Evolutionary conservation across 2,113 vertebrate genomes (phyloP), one percentile per base, ranked within the genome.

Genomic region (Mohoua ochrocephala): DNA sequence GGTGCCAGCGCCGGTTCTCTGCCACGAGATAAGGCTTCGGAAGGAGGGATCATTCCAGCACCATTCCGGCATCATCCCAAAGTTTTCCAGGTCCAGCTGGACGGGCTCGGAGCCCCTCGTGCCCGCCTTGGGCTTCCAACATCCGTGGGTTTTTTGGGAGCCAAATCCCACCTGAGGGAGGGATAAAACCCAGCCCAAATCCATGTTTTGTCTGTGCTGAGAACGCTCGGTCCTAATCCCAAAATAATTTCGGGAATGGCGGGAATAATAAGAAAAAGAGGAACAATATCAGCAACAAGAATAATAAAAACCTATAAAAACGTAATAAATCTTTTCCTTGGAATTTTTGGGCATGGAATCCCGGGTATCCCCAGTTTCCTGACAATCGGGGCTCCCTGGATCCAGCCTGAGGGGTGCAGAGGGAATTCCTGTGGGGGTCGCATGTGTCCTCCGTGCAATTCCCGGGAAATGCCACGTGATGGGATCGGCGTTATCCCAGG

Each of bases 361-460:
- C 22, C 16, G 11, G 22, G 17, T 11, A 37, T 6, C 4, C 10
- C 2, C 5, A 10, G 6, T 47, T 50, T 42, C 31, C 37, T 8
- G 26, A 28, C 16, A 21, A 3, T 2, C 30, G 21, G 10, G 9
- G 10, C 6, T 42, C 30, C 50, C 45, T 52, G 30, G 13, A 54
- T 19, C 9, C 11, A 27, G 22, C 20, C 21, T 0, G 3, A 19
- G 33, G 39, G 14, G 2, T 33, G 59, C 28, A 30, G 50, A 27
- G 17, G 20, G 27, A 52, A 39, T 13, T n/a, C 6, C 47, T 1
- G 0, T 6, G 57, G 19, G 15, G 31, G 13, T 45, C 50, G 22
- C 1, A 0, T 11, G 11, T 14, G 33, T 30, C 61, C 39, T 26
- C 61, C 2, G 0, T 7, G 4, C 7, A 4, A 4, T 23, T 30